Conservation (phyloP, 2,888 invertebrate genomes). For the Drosophila ustulata region DNA sequence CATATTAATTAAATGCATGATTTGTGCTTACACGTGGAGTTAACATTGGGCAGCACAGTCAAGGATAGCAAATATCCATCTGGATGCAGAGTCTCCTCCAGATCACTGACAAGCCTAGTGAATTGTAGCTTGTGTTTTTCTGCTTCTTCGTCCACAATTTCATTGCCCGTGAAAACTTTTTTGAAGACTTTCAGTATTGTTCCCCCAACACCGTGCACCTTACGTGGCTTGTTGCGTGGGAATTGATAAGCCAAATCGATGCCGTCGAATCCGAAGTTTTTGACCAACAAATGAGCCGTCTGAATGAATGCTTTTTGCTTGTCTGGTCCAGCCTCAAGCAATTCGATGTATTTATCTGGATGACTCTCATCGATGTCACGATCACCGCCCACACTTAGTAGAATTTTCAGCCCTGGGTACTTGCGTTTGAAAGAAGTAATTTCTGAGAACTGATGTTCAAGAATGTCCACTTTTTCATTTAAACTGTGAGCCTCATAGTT, state of each 20-base stretch:
- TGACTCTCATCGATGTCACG: slow-evolving; percentile 79
- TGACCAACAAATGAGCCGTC: slow-evolving; percentile 89
- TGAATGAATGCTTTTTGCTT: slow-evolving; percentile 88
- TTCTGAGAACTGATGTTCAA: neutral
- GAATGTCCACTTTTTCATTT: neutral
- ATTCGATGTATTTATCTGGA: slow-evolving; percentile 88
- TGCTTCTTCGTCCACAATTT: slow-evolving; percentile 90
- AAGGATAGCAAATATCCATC: slow-evolving; percentile 89
- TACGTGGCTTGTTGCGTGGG: slow-evolving; percentile 91
- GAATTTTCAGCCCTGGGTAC: neutral
- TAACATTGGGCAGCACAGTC: slow-evolving; percentile 93
- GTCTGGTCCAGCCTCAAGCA: slow-evolving; percentile 90
- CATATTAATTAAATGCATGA: neutral
- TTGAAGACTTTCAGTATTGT: slow-evolving; percentile 90
- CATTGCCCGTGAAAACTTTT: slow-evolving; percentile 89
- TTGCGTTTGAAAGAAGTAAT: neutral
- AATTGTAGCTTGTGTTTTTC: slow-evolving; percentile 92
- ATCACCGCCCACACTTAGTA: slow-evolving; percentile 4
- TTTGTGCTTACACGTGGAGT: slow-evolving; percentile 87
- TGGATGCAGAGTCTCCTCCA: slow-evolving; percentile 89
- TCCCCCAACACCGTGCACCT: slow-evolving; percentile 88
- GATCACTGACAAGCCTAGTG: slow-evolving; percentile 90
- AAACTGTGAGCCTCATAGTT: neutral
- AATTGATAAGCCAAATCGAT: slow-evolving; percentile 95
- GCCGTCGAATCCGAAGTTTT: slow-evolving; percentile 93